Percentiles rank a stretch among this genome's conserved stretches.
phyloP scores from a whole-genome alignment of 2,888 invertebrate species.

The Vannuccia rotundouncinata region DNA sequence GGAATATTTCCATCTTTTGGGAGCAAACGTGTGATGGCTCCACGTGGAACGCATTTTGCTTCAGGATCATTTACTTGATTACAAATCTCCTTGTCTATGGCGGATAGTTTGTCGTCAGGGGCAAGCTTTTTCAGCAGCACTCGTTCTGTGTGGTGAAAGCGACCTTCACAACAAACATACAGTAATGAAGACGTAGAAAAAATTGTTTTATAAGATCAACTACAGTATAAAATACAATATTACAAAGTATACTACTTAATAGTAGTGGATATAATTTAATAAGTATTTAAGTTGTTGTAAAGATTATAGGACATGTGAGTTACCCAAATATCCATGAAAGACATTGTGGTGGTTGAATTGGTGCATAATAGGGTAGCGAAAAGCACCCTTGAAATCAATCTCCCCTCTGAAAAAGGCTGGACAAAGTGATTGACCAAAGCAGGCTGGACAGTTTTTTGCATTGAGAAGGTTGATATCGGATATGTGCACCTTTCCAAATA shows the following conservation, averaged over 20 bases:
- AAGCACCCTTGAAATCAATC: slow-evolving; percentile 15
- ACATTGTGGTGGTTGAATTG: neutral
- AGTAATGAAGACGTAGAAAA: neutral
- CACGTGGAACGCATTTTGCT: neutral
- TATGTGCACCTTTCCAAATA: neutral
- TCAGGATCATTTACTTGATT: neutral
- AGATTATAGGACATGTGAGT: neutral
- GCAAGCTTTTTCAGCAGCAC: neutral
- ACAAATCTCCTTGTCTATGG: neutral
- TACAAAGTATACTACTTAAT: neutral
- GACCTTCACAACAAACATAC: neutral
- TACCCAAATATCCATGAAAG: neutral
- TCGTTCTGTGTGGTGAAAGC: neutral
- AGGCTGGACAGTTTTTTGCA: slow-evolving; percentile 27
- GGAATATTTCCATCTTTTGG: neutral
- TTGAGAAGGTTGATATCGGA: neutral
- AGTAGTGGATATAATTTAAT: neutral
- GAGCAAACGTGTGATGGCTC: neutral
- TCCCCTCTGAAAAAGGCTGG: slow-evolving; percentile 34
- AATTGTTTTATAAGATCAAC: neutral
- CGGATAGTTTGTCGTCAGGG: neutral
- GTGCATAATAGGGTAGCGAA: slow-evolving; percentile 23
- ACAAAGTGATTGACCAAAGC: slow-evolving; percentile 30
- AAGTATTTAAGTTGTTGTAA: neutral
- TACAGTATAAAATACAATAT: neutral